Evolutionary conservation across 2,888 invertebrate species (phyloP), one percentile per base, ranked within the genome.

Genomic region (Aleiodes testaceus): DNA sequence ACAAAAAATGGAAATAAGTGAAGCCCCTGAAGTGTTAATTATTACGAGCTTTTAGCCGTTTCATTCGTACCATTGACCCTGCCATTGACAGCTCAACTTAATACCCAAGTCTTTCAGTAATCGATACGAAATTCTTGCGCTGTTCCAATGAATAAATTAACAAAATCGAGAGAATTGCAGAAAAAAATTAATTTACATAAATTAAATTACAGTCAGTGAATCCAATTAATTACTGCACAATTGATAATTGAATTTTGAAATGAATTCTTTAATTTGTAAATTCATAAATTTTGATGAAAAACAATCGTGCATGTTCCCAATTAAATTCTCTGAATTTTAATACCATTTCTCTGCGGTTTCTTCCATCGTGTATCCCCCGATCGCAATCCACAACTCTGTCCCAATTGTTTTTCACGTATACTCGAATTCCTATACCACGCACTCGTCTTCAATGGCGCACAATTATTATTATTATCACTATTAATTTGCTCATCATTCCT

Each of bases 401-500:
- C 61, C 6, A 70, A 61, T 44, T 65, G 52, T 20, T 66, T 76
- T 30, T 65, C 52, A 20, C 73, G 69, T 22, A 73, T 68, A 26
- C 71, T 73, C 36, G 71, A 68, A 2, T 70, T 73, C 5, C 66
- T 22, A 30, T 65, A 50, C 2, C 44, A 49, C 2, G 66, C 59
- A 16, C 49, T 65, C 14, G 36, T 20, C 30, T 52, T 71, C 14
- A 22, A 12, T 42, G 47, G n/a, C 9, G 67, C 20, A 12, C 26
- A 30, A 72, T 74, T 69, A 53, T 74, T 66, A n/a, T 72, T 65
- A 14, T 64, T 64, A 63, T 71, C 53, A 20, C 16, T 59, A 3
- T 79, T 6, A 36, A 36, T 36, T 36, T 36, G 0, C 6, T 36
- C 9, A 36, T 36, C 74, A 30, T 79, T 79, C 20, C 76, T 80